Evolutionary conservation across 2,888 invertebrate genomes (phyloP), one percentile per base, ranked within the genome.

Genomic region (Drosophila demipolita): DNA sequence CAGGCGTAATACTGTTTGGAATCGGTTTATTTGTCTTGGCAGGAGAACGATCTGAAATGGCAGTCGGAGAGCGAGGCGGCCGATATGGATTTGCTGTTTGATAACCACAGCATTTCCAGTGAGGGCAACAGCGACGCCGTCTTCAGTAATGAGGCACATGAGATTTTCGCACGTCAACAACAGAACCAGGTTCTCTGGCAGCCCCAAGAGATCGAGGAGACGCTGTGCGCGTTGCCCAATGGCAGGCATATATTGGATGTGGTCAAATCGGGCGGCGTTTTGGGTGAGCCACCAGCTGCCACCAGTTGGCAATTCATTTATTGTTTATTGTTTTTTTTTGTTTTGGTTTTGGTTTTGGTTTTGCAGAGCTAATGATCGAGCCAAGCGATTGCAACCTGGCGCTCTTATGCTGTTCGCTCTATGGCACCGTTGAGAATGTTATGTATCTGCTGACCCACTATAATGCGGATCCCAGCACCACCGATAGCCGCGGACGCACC

Each of bases 401-500:
- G 0, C 67, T 93, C 7, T 76, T 93, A 7, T 90, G 92, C 38
- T 90, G 92, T 7, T 78, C 92, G 4, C 85, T 93, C 50, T 91
- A 91, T 66, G 91, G 92, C 9, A 89, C 86, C 53, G 75, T 82
- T 0, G 93, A 93, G 36, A 91, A 91, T 64, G 73, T 92, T 8
- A 67, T 82, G 0, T 85, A 80, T 40, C 71, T 93, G 45, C 63
- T 93, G 6, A 91, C 89, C 53, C 91, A 91, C 48, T 91, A 87
- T 67, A 82, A 87, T 29, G 95, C 95, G 3, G 94, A 95, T 86
- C 94, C 96, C 20, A 95, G 96, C 79, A 94, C 94, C 12, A 92
- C 93, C 38, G 98, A 98, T 90, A 93, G 94, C 33, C 94, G 94
- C 65, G 97, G 96, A 82, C 95, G 96, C 78, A 95, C 96, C 0